Evolutionary conservation across 2,797 vertebrate genomes (phyloP).

Genomic region (Hydrophis major): DNA sequence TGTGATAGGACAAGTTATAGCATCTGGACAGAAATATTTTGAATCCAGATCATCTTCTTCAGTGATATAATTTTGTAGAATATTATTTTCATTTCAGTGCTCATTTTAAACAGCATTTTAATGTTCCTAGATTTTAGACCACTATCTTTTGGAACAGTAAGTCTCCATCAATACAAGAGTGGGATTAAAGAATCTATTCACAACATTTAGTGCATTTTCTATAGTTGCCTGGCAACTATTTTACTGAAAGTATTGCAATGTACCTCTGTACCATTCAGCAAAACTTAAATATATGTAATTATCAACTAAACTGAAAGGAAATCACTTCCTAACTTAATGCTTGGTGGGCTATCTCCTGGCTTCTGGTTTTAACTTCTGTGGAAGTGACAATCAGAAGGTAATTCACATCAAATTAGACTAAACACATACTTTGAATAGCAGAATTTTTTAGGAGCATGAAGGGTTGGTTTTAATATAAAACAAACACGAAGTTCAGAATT

Average conservation of each 20-base stretch:
- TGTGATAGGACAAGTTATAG: not conserved
- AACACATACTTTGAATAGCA: not conserved
- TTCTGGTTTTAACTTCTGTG: not conserved
- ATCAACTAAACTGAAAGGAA: not conserved
- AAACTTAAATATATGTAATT: not conserved
- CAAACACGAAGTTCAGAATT: not conserved
- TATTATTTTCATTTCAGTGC: constrained; percentile 26
- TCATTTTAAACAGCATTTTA: constrained; percentile 18
- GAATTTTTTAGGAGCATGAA: not conserved
- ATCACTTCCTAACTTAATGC: not conserved
- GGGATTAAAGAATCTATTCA: constrained; percentile 9
- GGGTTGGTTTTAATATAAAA: not conserved
- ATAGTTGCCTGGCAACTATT: constrained; percentile 41
- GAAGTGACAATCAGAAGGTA: not conserved
- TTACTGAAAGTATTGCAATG: constrained; percentile 5
- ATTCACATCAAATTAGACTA: not conserved
- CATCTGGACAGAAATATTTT: not conserved
- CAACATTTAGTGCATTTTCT: constrained; percentile 18
- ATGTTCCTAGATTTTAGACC: constrained; percentile 38
- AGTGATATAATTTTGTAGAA: constrained; percentile 13
- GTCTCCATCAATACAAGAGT: constrained; percentile 22
- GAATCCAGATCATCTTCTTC: constrained; percentile 30
- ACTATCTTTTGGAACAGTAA: constrained; percentile 14
- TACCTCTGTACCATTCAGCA: not conserved
- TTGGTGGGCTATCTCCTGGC: not conserved